A percentile compares a stretch with the other conserved stretches of the same genome.
phyloP scores from a whole-genome alignment of 1,140 invertebrate species.

The Drosophila lowei region DNA sequence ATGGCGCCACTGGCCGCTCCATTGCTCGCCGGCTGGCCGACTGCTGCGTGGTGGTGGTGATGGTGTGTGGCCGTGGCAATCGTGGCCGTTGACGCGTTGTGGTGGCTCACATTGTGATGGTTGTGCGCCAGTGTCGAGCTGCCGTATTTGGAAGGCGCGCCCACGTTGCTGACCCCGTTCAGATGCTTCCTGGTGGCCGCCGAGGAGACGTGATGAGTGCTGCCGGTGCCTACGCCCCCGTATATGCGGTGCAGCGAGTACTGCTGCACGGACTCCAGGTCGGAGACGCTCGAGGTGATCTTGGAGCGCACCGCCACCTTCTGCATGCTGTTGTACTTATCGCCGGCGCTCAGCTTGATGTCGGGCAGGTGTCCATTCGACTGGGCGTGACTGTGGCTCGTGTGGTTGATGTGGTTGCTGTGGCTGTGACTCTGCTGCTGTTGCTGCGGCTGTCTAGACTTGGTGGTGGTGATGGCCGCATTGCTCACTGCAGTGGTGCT shows the following conservation, averaged over 20 bases:
- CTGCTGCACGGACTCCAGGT: constrained; percentile 80
- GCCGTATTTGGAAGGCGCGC: constrained; percentile 57
- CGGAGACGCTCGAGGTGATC: constrained; percentile 80
- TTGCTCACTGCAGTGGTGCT: constrained; percentile 80
- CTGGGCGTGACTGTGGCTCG: constrained; percentile 55
- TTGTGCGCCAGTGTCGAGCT: constrained; percentile 70
- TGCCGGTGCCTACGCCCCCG: constrained; percentile 62
- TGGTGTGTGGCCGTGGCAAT: constrained; percentile 67
- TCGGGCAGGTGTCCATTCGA: constrained; percentile 80
- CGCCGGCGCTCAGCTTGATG: constrained; percentile 77
- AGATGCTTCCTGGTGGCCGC: constrained; percentile 75
- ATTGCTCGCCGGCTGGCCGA: constrained; percentile 1
- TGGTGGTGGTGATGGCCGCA: constrained; percentile 75
- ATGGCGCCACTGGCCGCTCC: constrained; percentile 58
- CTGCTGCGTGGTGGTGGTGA: constrained; percentile 61
- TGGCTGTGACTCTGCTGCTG: constrained; percentile 43
- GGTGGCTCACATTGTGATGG: constrained; percentile 73
- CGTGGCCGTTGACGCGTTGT: constrained; percentile 75
- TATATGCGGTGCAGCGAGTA: constrained; percentile 80
- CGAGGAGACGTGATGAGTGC: constrained; percentile 70
- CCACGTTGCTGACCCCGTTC: constrained; percentile 40
- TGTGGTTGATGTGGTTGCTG: constrained; percentile 5
- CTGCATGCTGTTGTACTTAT: constrained; percentile 82
- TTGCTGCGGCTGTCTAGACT: constrained; percentile 47
- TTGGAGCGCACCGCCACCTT: constrained; percentile 80